A percentile compares a stretch with the other conserved stretches of the same genome.
Conservation (phyloP, 53 echinoderm and acorn worm species). For the Luidia sarsii region DNA sequence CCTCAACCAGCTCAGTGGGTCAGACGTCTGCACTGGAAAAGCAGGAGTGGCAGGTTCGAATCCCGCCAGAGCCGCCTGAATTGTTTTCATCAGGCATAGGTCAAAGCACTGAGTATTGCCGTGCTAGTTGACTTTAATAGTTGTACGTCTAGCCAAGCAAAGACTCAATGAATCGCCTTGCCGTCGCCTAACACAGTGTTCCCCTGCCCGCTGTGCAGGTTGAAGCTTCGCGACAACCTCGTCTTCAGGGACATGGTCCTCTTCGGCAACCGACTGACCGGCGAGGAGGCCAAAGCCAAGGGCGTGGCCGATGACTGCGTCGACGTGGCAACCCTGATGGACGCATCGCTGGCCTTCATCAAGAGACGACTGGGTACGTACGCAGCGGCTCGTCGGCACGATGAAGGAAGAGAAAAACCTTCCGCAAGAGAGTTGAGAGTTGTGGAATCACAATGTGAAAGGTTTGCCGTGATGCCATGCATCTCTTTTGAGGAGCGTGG, state of each 20-base stretch:
- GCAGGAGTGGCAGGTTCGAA: too few species aligned
- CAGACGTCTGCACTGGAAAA: too few species aligned
- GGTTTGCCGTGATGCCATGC: neutral
- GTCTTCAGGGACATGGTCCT: constrained; percentile 64
- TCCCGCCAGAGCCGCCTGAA: too few species aligned
- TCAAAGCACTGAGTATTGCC: too few species aligned
- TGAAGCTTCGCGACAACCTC: constrained; percentile 37
- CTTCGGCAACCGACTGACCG: constrained; percentile 70
- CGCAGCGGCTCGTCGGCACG: neutral
- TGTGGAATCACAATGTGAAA: too few species aligned
- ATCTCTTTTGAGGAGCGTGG: neutral
- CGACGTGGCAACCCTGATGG: constrained; percentile 53
- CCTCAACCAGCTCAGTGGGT: too few species aligned
- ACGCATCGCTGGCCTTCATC: constrained; percentile 38
- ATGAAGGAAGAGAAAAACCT: neutral
- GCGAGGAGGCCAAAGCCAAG: constrained; percentile 52
- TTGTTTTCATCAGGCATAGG: too few species aligned
- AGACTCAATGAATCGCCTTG: too few species aligned
- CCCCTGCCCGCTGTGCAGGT: constrained; percentile 15
- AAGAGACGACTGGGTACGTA: constrained; percentile 46
- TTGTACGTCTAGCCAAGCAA: too few species aligned
- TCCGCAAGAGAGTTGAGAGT: neutral
- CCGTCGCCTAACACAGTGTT: too few species aligned
- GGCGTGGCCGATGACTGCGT: constrained; percentile 65
- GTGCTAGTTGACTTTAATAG: too few species aligned